Base-by-base conservation (phyloP, 2,797 vertebrate species). In the Sphenodon punctatus region DNA sequence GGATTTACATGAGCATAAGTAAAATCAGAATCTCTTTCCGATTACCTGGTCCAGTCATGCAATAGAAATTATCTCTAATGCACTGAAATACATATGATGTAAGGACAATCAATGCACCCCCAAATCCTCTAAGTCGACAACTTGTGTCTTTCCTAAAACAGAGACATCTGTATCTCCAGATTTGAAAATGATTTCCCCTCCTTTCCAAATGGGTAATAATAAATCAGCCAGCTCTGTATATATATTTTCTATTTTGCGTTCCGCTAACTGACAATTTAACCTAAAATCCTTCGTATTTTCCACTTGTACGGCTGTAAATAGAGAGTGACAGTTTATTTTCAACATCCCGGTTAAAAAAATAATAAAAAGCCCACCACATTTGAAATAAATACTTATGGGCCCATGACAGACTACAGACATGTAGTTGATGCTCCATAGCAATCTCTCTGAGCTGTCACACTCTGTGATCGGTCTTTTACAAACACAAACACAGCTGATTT, bases 391-490 rank as follows among this genome's bases (percentile, higher is more conserved):
- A 98, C 98, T 98, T 97, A 97, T 96, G 94, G 95, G 95, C 84
- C 96, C 95, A 95, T 97, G 97, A 98, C 97, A 98, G 97, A 95
- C 96, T 96, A 75, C 84, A 95, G 97, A 97, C 94, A 92, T 93
- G 96, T 92, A 97, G 96, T 94, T 94, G 94, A 86, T 59, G 95
- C 96, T 89, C 95, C 94, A 95, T 95, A 87, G 95, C 97, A 96
- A 97, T 97, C 95, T 95, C 97, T 96, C 89, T 92, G 97, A 97
- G 97, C 98, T 99, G 98, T 99, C 98, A 99, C 97, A 96, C 97
- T 97, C 96, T 65, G 95, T 98, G 98, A 98, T 98, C 95, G 88
- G 94, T 94, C 95, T 95, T 90, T 95, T 94, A 93, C 97, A 96
- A 97, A 98, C 97, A 98, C 95, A 97, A 97, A 95, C 97, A 93